Percentiles rank a stretch among this genome's conserved stretches.
Evolutionary conservation across 1,140 invertebrate species (phyloP).

Genomic region (Drosophila tani): DNA sequence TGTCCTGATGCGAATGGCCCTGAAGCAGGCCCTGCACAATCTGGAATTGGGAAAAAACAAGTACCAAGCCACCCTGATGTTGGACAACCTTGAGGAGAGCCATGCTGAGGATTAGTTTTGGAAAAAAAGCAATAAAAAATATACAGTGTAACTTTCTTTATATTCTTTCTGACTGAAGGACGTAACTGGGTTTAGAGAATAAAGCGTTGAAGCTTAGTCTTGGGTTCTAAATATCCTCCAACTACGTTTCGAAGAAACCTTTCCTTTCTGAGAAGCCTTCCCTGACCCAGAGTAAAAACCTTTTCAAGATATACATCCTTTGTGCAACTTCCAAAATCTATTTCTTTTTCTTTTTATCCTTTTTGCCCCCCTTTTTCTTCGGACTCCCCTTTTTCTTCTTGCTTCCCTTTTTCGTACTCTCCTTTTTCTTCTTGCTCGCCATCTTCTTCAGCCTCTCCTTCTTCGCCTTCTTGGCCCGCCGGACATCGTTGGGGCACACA

Average conservation of each 20-base stretch:
- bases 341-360: not conserved
- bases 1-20: conserved; percentile 26
- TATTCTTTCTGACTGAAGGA: not conserved
- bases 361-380: not conserved
- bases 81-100: not conserved
- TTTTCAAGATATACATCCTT: too few species aligned
- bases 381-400: not conserved
- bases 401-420: not conserved
- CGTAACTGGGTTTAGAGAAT: too few species aligned
- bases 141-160: not conserved
- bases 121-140: not conserved
- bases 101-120: not conserved
- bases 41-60: conserved; percentile 16
- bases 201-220: too few species aligned
- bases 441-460: not conserved
- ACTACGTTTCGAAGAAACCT: too few species aligned
- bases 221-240: too few species aligned
- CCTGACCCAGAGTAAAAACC: too few species aligned
- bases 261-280: too few species aligned
- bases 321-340: not conserved
- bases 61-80: conserved; percentile 22
- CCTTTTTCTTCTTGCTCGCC: not conserved
- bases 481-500: conserved; percentile 18
- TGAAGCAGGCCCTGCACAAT: conserved; percentile 22
- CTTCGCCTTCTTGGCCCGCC: not conserved